phyloP scores from a whole-genome alignment of 2,113 vertebrate species.

The Choloepus hoffmanni region DNA sequence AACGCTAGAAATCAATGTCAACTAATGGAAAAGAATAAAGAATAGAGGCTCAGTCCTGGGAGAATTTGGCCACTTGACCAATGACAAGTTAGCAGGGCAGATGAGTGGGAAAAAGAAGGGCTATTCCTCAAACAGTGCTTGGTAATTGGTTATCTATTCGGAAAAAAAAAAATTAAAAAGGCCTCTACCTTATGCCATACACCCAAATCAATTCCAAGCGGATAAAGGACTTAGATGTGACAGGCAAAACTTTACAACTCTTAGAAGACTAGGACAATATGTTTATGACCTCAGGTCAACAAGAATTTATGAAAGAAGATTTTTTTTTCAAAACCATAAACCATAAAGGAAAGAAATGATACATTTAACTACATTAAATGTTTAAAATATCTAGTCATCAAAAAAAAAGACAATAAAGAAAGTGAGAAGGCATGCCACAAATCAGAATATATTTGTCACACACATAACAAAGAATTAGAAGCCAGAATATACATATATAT shows the following conservation, averaged over 20 bases:
- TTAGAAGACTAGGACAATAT: neutral
- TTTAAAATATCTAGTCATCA: neutral
- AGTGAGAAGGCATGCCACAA: neutral
- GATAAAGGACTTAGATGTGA: neutral
- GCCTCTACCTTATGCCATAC: neutral
- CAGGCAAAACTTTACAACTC: neutral
- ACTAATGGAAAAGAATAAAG: neutral
- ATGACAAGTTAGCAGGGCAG: rapidly evolving
- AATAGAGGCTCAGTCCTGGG: neutral
- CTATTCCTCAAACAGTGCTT: neutral
- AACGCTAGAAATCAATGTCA: neutral
- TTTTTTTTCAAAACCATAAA: neutral
- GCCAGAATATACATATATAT: neutral
- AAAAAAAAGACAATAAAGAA: neutral
- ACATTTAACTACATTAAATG: neutral
- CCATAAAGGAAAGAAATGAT: constrained; percentile 28
- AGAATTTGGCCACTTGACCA: neutral
- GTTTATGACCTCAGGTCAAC: constrained; percentile 25
- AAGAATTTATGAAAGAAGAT: constrained; percentile 7
- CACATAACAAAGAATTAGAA: neutral
- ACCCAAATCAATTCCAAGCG: neutral
- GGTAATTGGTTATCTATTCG: neutral
- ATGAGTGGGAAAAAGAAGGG: no score
- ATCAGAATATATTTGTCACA: neutral
- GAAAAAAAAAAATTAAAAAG: neutral